These are phyloP conservation scores for Meiosimyza platycephala DNA, from an alignment of 2,888 invertebrate species.

Conservation along the genomic window DNA sequence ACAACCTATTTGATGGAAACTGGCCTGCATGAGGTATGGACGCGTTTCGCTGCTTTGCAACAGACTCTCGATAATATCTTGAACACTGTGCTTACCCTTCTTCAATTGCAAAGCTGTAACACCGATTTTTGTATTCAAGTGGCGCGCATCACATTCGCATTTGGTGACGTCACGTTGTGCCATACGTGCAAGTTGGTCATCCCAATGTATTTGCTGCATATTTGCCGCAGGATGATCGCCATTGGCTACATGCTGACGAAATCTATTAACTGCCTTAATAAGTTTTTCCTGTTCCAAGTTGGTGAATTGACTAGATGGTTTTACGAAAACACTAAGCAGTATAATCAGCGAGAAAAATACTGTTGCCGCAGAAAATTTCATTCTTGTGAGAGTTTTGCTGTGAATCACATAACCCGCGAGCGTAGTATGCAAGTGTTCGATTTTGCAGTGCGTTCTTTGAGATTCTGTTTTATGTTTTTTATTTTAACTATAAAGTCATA, in stretches of 20 bases:
- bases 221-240: constrained; percentile 3
- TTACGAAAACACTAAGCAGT: too few species aligned
- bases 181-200: constrained; percentile 8
- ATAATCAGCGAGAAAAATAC: too few species aligned
- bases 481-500: too few species aligned
- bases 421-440: too few species aligned
- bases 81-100: neutral
- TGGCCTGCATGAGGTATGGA: constrained; percentile 16
- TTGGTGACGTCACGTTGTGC: neutral
- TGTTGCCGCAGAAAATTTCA: too few species aligned
- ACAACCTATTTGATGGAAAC: constrained; percentile 15
- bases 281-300: neutral
- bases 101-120: constrained; percentile 3
- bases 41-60: constrained; percentile 5
- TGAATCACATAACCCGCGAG: too few species aligned
- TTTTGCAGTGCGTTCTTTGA: too few species aligned
- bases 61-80: constrained; percentile 3
- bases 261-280: constrained; percentile 11
- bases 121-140: neutral
- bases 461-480: too few species aligned
- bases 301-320: neutral
- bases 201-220: constrained; percentile 26
- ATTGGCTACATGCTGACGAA: constrained; percentile 17
- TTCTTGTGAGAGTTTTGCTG: too few species aligned
- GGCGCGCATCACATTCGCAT: neutral